These are phyloP conservation scores for Centruroides vittatus DNA, from an alignment of 1,140 invertebrate species.

Conservation along the genomic window DNA sequence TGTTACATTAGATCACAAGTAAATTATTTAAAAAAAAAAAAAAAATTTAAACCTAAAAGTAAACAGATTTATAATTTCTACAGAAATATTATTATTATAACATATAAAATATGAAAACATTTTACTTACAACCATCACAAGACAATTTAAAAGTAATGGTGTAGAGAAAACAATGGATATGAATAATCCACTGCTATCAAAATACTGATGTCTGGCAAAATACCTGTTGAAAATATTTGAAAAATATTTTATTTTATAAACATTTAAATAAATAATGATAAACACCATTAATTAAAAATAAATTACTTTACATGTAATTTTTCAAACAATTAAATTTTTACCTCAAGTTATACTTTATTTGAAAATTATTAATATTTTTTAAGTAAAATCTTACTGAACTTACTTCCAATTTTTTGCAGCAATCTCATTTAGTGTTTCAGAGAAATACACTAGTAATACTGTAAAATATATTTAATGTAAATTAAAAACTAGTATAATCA, in stretches of 20 bases:
- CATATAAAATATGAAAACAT: slow-evolving; percentile 1
- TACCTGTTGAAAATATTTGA: slow-evolving; percentile 32
- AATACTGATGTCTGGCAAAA: slow-evolving; percentile 80
- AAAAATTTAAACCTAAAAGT: too few relatives aligned
- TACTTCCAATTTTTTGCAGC: slow-evolving; percentile 66
- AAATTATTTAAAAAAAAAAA: too few relatives aligned
- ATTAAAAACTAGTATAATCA: background rate
- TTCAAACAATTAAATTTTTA: background rate
- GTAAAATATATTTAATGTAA: slow-evolving; percentile 25
- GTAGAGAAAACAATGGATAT: slow-evolving; percentile 82
- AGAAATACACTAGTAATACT: slow-evolving; percentile 74
- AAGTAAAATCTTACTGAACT: slow-evolving; percentile 16
- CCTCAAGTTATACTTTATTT: background rate
- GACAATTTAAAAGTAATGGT: slow-evolving; percentile 76
- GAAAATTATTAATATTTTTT: background rate
- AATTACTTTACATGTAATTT: background rate
- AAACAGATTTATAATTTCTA: too few relatives aligned
- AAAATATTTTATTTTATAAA: background rate
- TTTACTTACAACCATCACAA: slow-evolving; percentile 77
- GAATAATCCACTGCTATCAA: slow-evolving; percentile 80
- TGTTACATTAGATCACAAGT: too few relatives aligned
- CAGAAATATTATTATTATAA: too few relatives aligned
- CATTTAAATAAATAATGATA: background rate
- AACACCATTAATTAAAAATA: background rate
- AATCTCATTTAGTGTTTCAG: slow-evolving; percentile 72